Evolutionary conservation across 1,140 invertebrate genomes (phyloP).

Genomic region (Drosophila simulans): DNA sequence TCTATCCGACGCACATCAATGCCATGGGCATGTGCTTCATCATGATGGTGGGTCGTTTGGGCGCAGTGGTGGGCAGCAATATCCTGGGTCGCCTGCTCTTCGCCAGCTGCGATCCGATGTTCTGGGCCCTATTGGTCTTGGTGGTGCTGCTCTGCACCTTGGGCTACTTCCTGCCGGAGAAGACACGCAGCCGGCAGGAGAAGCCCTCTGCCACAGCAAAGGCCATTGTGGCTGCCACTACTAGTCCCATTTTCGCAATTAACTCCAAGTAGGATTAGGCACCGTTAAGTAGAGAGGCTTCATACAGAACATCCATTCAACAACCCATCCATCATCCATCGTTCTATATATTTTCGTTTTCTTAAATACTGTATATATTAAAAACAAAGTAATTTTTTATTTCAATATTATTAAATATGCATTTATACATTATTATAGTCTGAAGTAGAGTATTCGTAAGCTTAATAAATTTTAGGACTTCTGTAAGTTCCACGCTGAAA

Average conservation of each 20-base stretch:
- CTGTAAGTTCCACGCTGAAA: not conserved
- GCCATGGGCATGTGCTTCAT: conserved; percentile 85
- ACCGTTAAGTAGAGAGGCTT: not conserved
- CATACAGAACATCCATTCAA: not conserved
- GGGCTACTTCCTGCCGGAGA: conserved; percentile 64
- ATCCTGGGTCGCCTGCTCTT: conserved; percentile 79
- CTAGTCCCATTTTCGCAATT: conserved; percentile 27
- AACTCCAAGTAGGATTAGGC: conserved; percentile 51
- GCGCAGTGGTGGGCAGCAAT: conserved; percentile 82
- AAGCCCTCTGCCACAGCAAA: conserved; percentile 4
- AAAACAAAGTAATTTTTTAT: too few species aligned
- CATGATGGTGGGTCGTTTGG: conserved; percentile 85
- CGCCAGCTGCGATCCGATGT: conserved; percentile 72
- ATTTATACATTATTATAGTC: too few species aligned
- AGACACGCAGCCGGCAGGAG: not conserved
- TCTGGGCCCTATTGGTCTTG: conserved; percentile 60
- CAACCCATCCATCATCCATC: too few species aligned
- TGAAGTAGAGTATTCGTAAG: too few species aligned
- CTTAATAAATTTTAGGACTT: too few species aligned
- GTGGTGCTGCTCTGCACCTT: conserved; percentile 37
- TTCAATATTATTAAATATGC: too few species aligned
- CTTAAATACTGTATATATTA: too few species aligned
- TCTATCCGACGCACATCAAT: conserved; percentile 84
- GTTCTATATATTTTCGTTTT: too few species aligned
- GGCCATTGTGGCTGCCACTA: conserved; percentile 25